phyloP scores from a whole-genome alignment of 1,140 invertebrate genomes.

The Chrysomallon squamiferum region DNA sequence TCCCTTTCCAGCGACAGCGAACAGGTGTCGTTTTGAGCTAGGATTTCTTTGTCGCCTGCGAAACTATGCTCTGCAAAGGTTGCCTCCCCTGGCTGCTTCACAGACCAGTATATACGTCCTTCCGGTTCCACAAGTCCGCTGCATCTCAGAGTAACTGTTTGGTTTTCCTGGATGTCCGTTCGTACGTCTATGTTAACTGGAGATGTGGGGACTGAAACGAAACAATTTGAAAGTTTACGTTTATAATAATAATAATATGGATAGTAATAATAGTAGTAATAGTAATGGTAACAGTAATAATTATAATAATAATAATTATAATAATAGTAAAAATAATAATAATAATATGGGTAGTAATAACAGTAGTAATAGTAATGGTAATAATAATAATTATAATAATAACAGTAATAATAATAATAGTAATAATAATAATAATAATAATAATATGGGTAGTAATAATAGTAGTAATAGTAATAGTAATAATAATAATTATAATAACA shows the following conservation, averaged over 20 bases:
- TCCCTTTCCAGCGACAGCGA: neutral
- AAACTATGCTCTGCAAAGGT: neutral
- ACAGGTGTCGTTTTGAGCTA: neutral
- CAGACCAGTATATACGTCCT: neutral
- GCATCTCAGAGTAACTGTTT: neutral
- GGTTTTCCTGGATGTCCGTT: neutral
- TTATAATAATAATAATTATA: neutral
- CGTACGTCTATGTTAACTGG: neutral
- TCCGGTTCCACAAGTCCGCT: neutral
- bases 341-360: neutral
- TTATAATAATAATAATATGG: neutral
- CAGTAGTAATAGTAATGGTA: neutral
- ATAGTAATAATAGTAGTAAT: neutral
- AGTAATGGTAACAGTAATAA: no score
- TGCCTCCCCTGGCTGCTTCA: constrained; percentile 4
- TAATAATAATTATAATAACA: no score
- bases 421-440: no score
- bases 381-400: no score
- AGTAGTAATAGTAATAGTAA: no score
- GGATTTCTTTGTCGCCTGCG: neutral
- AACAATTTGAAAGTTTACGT: neutral
- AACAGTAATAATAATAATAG: no score
- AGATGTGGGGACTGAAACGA: neutral
- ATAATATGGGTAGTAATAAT: no score
- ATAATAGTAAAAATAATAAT: neutral